Conservation (phyloP, 2,113 vertebrate genomes). For the Barnardius zonarius region DNA sequence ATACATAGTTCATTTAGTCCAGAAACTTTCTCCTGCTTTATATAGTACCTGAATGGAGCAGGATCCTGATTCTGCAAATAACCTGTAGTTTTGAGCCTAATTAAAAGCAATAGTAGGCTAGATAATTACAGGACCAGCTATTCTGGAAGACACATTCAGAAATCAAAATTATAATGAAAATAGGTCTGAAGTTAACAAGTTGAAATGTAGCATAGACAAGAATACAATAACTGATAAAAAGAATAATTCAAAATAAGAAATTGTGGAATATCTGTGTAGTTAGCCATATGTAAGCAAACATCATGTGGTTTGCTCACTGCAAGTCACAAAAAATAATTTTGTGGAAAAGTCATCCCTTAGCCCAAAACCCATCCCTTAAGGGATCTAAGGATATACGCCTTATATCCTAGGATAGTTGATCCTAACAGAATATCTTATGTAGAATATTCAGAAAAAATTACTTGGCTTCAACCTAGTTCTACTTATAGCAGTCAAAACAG, state of each 20-base stretch:
- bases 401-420: background rate
- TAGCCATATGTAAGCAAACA: background rate
- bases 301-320: background rate
- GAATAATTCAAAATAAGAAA: background rate
- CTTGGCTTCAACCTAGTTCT: background rate
- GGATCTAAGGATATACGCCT: background rate
- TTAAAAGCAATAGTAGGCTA: background rate
- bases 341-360: background rate
- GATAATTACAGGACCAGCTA: background rate
- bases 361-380: background rate
- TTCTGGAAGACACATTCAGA: background rate
- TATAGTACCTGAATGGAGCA: background rate
- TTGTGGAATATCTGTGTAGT: background rate
- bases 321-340: background rate
- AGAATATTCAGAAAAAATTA: background rate
- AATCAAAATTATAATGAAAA: background rate
- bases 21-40: background rate
- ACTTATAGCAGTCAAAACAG: background rate
- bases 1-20: background rate
- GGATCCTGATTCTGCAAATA: background rate
- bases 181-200: background rate
- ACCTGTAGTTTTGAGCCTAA: background rate
- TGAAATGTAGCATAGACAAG: background rate
- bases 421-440: background rate
- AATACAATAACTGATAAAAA: background rate